These are phyloP conservation scores for Caenorhabditis drosophilae DNA, from an alignment of 2,888 invertebrate genomes.

Conservation along the genomic window DNA sequence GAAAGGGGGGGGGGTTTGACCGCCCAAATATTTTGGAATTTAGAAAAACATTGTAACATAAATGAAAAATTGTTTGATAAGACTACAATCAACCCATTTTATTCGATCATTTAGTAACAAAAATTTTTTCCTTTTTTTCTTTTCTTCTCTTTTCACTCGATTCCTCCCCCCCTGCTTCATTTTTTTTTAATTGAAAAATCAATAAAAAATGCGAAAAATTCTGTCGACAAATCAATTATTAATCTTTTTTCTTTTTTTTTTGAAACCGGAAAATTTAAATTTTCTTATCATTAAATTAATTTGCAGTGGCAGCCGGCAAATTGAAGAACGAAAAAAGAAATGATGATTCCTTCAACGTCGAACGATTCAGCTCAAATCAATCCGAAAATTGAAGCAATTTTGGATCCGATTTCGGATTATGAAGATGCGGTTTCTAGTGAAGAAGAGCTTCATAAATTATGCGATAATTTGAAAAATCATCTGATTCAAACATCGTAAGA, in stretches of 20 bases:
- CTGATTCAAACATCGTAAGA: conserved; percentile 8
- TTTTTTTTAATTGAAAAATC: too few species aligned
- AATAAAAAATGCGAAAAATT: neutral
- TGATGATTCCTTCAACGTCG: conserved; percentile 35
- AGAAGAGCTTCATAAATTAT: conserved; percentile 25
- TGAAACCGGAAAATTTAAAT: too few species aligned
- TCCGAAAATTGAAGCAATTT: too few species aligned
- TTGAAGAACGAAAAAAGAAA: too few species aligned
- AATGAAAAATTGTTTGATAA: conserved; percentile 3
- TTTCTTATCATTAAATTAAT: too few species aligned
- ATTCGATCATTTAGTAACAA: neutral
- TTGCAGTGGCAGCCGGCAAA: too few species aligned
- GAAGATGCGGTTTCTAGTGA: conserved; percentile 35
- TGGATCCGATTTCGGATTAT: conserved; percentile 24
- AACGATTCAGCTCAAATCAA: conserved; percentile 13
- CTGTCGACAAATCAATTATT: neutral
- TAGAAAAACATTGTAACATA: too few species aligned
- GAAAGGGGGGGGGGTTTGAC: too few species aligned
- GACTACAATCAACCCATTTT: conserved; percentile 3
- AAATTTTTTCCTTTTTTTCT: conserved; percentile 6
- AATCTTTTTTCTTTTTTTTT: too few species aligned
- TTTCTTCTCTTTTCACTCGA: neutral
- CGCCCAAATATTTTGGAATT: too few species aligned
- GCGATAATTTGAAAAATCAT: conserved; percentile 22
- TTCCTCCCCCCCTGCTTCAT: too few species aligned